Base-by-base conservation (phyloP, 2,888 invertebrate genomes). In the Drosophila histrio region DNA sequence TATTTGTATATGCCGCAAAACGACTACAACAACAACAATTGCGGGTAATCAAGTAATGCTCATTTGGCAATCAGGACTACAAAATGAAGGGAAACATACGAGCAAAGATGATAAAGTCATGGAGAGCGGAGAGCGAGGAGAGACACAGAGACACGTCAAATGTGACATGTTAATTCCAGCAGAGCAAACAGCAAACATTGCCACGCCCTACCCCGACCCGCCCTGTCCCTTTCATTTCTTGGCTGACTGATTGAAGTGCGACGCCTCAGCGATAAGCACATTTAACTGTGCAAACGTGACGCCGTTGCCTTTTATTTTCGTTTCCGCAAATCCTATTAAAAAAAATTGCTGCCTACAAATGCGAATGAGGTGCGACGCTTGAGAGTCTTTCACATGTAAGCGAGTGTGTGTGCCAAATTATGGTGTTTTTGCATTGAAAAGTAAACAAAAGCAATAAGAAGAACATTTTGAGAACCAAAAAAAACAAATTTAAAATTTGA, bases 31-130 rank as follows among this genome's bases (percentile, higher is more conserved):
- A 71, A 71, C 79, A 62, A 69, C 76, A 83, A 86, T 86, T 85
- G 88, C 69, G 73, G 74, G 80, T 88, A 89, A 88, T 89, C 89
- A 89, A 79, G 81, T 89, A 86, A 88, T 89, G 89, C 77, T 76
- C 87, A 89, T 77, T 88, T 81, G 65, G 76, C 81, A 72, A 78
- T 73, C 68, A 72, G 49, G 58, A 28, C 44, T 56, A 47, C 60
- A 68, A 69, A 60, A 57, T 65, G 66, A 49, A 63, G 26, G 13
- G 3, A 52, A 50, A 39, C 41, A 56, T 46, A 36, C 34, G 50
- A 56, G 34, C 17, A 34, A 26, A 53, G 62, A 49, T 71, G 86
- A 79, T 82, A 71, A 65, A 82, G 76, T 63, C 77, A 66, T 63
- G 62, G 17, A 32, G 15, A 34, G 19, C 34, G 34, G 15, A 19